These are phyloP conservation scores for Indicator indicator DNA, from an alignment of 2,113 vertebrate species.

Conservation along the genomic window DNA sequence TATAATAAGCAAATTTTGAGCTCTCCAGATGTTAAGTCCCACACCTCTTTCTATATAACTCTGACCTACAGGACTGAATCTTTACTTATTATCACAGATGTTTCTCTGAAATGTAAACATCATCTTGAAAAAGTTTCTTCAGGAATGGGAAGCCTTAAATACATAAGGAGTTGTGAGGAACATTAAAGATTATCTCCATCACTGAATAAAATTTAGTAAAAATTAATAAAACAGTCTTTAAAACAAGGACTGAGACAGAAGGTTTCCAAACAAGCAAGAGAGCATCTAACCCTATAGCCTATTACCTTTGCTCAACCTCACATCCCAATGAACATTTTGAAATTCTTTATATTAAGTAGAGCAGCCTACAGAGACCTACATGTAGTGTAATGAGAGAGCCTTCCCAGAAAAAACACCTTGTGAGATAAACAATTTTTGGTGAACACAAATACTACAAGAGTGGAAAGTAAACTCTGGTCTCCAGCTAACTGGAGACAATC, in stretches of 20 bases:
- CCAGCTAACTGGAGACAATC: background rate
- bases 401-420: background rate
- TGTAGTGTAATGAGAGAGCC: background rate
- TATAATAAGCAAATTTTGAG: background rate
- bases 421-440: background rate
- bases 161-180: no score
- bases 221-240: background rate
- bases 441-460: background rate
- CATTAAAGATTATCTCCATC: background rate
- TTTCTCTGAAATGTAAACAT: background rate
- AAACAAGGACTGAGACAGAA: background rate
- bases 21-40: background rate
- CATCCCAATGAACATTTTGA: background rate
- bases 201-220: background rate
- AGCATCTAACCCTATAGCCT: background rate
- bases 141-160: background rate
- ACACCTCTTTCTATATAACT: background rate
- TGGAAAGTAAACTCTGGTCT: background rate
- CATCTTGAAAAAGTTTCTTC: background rate
- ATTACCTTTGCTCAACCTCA: background rate
- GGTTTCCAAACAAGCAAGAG: background rate
- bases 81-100: accelerated
- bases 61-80: background rate
- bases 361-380: background rate
- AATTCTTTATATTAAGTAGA: background rate